A percentile compares a stretch with the other conserved stretches of the same genome.
These are phyloP conservation scores for Catocala nupta DNA, from an alignment of 2,888 invertebrate species.

Conservation along the genomic window DNA sequence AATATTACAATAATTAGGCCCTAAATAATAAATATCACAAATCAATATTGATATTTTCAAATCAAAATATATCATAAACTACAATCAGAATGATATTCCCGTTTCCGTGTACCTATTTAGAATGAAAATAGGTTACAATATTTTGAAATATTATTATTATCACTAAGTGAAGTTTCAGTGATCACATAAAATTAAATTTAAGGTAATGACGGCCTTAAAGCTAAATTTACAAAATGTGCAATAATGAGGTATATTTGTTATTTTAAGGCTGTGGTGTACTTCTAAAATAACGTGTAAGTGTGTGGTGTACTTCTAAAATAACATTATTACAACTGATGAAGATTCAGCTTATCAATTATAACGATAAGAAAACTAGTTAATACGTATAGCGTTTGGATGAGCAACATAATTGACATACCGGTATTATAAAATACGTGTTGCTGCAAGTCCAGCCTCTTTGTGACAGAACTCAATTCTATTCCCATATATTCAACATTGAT, in stretches of 20 bases:
- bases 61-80: neutral
- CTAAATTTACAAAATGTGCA: constrained; percentile 11
- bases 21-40: constrained; percentile 47
- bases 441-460: too few relatives aligned
- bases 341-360: neutral
- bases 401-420: too few relatives aligned
- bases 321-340: constrained; percentile 1
- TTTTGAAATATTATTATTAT: neutral
- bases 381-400: constrained; percentile 4
- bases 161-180: neutral
- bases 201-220: constrained; percentile 1
- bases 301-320: constrained; percentile 13
- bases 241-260: constrained; percentile 14
- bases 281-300: constrained; percentile 5
- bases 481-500: too few relatives aligned
- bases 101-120: neutral
- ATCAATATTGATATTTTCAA: constrained; percentile 14
- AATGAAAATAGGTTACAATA: neutral
- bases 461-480: too few relatives aligned
- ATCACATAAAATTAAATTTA: constrained; percentile 1
- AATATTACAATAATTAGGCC: constrained; percentile 19
- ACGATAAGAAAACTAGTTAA: constrained; percentile 1
- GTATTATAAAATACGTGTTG: too few relatives aligned
- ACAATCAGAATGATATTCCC: neutral
- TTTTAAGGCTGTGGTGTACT: constrained; percentile 11